Evolutionary conservation across 2,888 invertebrate genomes (phyloP), one percentile per base, ranked within the genome.

Genomic region (Hyalella azteca): DNA sequence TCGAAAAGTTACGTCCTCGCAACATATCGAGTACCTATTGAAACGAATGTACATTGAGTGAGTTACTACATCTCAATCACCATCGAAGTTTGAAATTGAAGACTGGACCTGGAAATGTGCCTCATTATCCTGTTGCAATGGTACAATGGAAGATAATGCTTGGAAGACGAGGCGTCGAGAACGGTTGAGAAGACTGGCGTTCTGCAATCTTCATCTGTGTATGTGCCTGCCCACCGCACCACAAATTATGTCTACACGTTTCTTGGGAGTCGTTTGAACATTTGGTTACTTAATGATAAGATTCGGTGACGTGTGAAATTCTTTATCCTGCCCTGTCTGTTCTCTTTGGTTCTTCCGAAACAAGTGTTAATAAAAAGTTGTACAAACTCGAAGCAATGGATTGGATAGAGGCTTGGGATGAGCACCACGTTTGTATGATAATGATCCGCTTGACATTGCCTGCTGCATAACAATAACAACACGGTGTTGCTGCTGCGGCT

Each of bases 391-490:
- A 29, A 66, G 66, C 29, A 66, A 19, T n/a, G 39, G 66, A 36
- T 22, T 36, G 32, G 66, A n/a, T n/a, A n/a, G 13, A 66, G 66
- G 66, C 66, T 66, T 66, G 66, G 66, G 39, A 66, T 66, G 36
- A 66, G 36, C 66, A 66, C 36, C 66, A 66, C 66, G 36, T 66
- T 36, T 66, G 66, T 66, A 36, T 66, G 66, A 66, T 66, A 66
- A 66, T 29, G 66, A 66, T 36, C 66, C 36, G 66, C 66, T 66
- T 66, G 66, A 32, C 32, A 66, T 66, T 66, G 66, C 66, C 66
- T 66, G 66, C 66, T 36, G 66, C 66, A 66, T 66, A 66, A 66
- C 66, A 32, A 66, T 36, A 66, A 32, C 66, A 66, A 36, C 36
- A 32, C 66, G 66, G 36, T 39, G 36, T 36, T 66, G 66, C 66